These are phyloP conservation scores for Anorthoa munda DNA, from an alignment of 2,888 invertebrate genomes.

Conservation along the genomic window DNA sequence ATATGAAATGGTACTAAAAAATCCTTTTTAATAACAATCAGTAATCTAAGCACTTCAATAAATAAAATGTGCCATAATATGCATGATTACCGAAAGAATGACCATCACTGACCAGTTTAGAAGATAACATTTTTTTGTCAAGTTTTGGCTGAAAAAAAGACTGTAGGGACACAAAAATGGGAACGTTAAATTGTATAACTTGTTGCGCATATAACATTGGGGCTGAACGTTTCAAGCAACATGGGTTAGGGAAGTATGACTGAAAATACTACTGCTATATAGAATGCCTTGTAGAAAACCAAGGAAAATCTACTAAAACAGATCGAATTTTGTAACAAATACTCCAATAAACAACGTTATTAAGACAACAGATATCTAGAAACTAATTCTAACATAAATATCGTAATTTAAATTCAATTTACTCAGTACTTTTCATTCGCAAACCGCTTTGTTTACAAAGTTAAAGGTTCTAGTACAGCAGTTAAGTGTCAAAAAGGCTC, in stretches of 20 bases:
- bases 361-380: constrained; percentile 1
- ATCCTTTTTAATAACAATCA: neutral
- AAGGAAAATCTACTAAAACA: neutral
- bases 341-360: neutral
- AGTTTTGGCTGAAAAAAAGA: neutral
- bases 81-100: neutral
- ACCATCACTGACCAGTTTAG: neutral
- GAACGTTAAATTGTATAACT: constrained; percentile 13
- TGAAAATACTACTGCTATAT: neutral
- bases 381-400: constrained; percentile 23
- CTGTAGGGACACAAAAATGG: neutral
- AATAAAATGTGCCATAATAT: no score
- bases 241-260: neutral
- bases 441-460: constrained; percentile 60
- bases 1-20: neutral
- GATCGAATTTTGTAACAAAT: constrained; percentile 1
- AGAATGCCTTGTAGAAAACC: neutral
- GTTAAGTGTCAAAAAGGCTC: constrained; percentile 86
- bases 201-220: constrained; percentile 34
- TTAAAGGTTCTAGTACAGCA: constrained; percentile 67
- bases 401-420: constrained; percentile 28
- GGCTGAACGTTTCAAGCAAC: neutral
- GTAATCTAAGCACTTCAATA: neutral
- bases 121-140: neutral
- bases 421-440: constrained; percentile 41